A percentile compares a stretch with the other conserved stretches of the same genome.
Conservation (phyloP, 2,888 invertebrate species). For the Nysson spinosus region DNA sequence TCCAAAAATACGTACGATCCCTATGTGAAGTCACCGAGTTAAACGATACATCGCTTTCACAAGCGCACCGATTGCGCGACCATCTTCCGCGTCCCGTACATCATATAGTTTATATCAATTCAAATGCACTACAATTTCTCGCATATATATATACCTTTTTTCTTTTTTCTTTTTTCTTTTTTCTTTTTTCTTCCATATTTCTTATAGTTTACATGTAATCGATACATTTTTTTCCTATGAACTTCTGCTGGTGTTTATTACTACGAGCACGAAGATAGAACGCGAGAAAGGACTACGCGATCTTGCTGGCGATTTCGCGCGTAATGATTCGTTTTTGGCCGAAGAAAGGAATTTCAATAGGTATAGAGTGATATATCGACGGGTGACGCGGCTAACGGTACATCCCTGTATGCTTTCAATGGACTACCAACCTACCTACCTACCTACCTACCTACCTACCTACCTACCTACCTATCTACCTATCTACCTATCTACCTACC, state of each 20-base stretch:
- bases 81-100: constrained; percentile 14
- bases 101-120: constrained; percentile 13
- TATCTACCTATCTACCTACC: no score
- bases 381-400: constrained; percentile 59
- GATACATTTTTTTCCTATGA: no score
- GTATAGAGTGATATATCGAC: constrained; percentile 40
- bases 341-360: constrained; percentile 55
- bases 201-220: no score
- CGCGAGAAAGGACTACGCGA: constrained; percentile 27
- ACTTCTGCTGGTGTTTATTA: neutral
- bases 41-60: constrained; percentile 44
- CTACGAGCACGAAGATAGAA: neutral
- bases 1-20: constrained; percentile 34
- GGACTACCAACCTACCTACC: constrained; percentile 61
- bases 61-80: constrained; percentile 44
- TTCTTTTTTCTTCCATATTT: no score
- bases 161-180: no score
- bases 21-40: constrained; percentile 29
- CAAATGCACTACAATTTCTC: no score
- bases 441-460: constrained; percentile 37
- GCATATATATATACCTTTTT: no score
- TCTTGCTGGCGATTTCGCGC: constrained; percentile 12
- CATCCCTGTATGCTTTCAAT: constrained; percentile 62
- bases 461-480: constrained; percentile 54
- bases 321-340: constrained; percentile 40